Conservation (phyloP, 2,888 invertebrate genomes). For the Lottia scabra region DNA sequence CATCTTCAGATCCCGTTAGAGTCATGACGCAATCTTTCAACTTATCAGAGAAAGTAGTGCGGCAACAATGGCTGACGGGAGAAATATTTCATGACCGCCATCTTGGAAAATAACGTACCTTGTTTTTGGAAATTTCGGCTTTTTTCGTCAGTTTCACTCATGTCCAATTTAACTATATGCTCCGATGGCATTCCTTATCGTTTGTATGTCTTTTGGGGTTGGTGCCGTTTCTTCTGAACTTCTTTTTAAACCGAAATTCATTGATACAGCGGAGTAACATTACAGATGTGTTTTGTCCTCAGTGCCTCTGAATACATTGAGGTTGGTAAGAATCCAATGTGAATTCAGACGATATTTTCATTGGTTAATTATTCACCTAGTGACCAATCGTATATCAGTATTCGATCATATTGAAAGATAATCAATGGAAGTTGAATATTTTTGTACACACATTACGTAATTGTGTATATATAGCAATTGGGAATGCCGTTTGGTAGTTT, state of each 20-base stretch:
- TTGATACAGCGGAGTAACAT: constrained; percentile 14
- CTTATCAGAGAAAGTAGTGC: neutral
- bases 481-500: too few species aligned
- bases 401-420: too few species aligned
- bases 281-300: constrained; percentile 11
- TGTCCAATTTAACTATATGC: constrained; percentile 14
- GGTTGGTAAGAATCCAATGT: neutral
- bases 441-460: too few species aligned
- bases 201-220: neutral
- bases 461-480: too few species aligned
- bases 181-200: constrained; percentile 14
- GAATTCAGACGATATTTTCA: too few species aligned
- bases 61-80: neutral
- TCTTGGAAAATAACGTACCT: constrained; percentile 19
- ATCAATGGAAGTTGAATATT: too few species aligned
- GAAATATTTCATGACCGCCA: constrained; percentile 11
- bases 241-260: constrained; percentile 4
- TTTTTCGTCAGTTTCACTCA: constrained; percentile 10
- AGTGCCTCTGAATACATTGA: constrained; percentile 15
- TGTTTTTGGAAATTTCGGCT: constrained; percentile 10
- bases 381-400: too few species aligned
- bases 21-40: too few species aligned
- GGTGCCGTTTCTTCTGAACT: neutral
- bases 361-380: too few species aligned
- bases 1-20: too few species aligned